Conservation (phyloP, 2,888 invertebrate genomes). For the Cataglyphis rosenhaueri region DNA sequence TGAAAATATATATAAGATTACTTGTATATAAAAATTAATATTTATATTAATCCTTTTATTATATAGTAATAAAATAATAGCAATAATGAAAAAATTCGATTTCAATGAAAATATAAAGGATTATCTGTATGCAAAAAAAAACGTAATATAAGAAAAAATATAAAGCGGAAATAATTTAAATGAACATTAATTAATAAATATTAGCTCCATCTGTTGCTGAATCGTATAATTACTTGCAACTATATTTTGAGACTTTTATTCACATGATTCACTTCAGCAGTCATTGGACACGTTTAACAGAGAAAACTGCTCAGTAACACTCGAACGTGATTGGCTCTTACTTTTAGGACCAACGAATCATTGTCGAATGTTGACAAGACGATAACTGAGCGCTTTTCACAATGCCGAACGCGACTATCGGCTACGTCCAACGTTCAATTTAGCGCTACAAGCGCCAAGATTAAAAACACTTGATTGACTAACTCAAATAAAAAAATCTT, state of each 20-base stretch:
- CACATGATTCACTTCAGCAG: neutral
- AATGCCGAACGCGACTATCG: neutral
- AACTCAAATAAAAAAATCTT: neutral
- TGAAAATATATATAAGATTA: neutral
- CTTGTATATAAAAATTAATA: neutral
- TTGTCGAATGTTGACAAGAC: too few relatives aligned
- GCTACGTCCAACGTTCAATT: neutral
- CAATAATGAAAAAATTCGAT: neutral
- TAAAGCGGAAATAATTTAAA: neutral
- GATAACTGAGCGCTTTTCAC: too few relatives aligned
- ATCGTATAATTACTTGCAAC: neutral
- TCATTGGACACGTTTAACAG: neutral
- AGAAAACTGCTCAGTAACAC: too few relatives aligned
- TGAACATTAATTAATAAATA: neutral
- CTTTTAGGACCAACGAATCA: too few relatives aligned
- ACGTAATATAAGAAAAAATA: neutral
- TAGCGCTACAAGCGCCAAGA: neutral
- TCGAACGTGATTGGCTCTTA: too few relatives aligned
- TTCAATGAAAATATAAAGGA: neutral
- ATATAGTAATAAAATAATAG: neutral
- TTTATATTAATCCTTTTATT: neutral
- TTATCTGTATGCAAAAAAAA: neutral
- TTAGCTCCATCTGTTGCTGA: slow-evolving; percentile 3
- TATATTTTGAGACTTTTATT: neutral
- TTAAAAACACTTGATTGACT: neutral